These are phyloP conservation scores for Cossypha dichroa DNA, from an alignment of 2,797 vertebrate genomes.

Conservation along the genomic window DNA sequence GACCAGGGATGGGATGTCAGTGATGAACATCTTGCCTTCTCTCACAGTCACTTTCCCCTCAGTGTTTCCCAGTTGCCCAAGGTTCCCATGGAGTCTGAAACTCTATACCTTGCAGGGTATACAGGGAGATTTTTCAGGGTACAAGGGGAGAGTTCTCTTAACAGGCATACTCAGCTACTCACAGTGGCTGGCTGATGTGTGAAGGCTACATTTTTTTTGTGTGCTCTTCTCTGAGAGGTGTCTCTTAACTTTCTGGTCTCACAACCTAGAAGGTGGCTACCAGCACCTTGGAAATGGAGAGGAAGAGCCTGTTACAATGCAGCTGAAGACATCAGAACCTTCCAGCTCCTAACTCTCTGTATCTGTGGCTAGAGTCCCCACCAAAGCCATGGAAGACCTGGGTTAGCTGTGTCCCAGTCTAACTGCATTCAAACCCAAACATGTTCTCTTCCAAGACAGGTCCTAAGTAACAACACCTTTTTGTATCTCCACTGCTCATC, in stretches of 20 bases:
- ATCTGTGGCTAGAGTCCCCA: background rate
- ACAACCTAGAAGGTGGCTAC: background rate
- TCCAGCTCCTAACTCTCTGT: background rate
- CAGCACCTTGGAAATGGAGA: background rate
- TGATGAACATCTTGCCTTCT: background rate
- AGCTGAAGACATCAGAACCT: background rate
- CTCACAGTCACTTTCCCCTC: background rate
- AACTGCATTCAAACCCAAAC: background rate
- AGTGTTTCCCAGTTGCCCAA: background rate
- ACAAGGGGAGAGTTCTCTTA: background rate
- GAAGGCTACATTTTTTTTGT: background rate
- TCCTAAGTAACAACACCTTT: background rate
- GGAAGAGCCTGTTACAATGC: background rate
- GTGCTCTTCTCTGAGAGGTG: background rate
- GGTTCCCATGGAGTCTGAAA: background rate
- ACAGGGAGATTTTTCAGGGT: background rate
- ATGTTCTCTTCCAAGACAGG: background rate
- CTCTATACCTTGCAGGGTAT: background rate
- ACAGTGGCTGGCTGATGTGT: background rate
- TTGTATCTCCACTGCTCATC: background rate
- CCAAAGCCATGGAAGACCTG: background rate
- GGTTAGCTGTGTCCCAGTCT: background rate
- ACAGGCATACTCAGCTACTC: background rate
- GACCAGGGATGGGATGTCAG: background rate
- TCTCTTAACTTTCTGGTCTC: background rate